Conservation (phyloP, 1,140 invertebrate species). For the Nautilus pompilius region DNA sequence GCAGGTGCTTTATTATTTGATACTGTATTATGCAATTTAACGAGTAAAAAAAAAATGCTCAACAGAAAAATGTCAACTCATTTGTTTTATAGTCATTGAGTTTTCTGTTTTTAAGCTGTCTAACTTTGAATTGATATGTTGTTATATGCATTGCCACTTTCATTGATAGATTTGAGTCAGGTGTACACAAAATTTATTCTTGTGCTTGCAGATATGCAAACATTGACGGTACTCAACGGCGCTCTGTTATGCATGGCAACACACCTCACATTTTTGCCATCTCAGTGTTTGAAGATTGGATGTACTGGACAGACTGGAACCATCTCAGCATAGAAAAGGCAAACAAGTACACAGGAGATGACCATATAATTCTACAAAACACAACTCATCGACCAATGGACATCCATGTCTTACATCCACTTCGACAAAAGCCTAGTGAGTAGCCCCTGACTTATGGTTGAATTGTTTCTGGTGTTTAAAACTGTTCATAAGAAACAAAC, state of each 20-base stretch:
- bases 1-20: too few relatives aligned
- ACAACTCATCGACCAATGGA: constrained; percentile 86
- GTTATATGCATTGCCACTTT: too few relatives aligned
- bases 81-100: background rate
- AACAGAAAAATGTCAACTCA: background rate
- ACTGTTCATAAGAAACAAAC: too few relatives aligned
- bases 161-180: too few relatives aligned
- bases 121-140: constrained; percentile 6
- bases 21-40: background rate
- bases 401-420: constrained; percentile 83
- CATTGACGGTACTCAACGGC: constrained; percentile 74
- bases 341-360: constrained; percentile 93
- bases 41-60: background rate
- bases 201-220: constrained; percentile 60
- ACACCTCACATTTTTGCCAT: constrained; percentile 89
- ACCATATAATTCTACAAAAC: constrained; percentile 91
- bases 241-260: constrained; percentile 63
- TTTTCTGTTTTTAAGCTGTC: constrained; percentile 4
- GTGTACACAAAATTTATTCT: too few relatives aligned
- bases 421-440: constrained; percentile 63
- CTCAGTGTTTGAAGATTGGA: constrained; percentile 86
- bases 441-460: too few relatives aligned
- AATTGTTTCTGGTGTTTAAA: too few relatives aligned
- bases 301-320: constrained; percentile 98
- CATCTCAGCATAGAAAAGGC: constrained; percentile 88